Evolutionary conservation across 2,113 vertebrate species (phyloP).

Genomic region (Platycercus adscitus): DNA sequence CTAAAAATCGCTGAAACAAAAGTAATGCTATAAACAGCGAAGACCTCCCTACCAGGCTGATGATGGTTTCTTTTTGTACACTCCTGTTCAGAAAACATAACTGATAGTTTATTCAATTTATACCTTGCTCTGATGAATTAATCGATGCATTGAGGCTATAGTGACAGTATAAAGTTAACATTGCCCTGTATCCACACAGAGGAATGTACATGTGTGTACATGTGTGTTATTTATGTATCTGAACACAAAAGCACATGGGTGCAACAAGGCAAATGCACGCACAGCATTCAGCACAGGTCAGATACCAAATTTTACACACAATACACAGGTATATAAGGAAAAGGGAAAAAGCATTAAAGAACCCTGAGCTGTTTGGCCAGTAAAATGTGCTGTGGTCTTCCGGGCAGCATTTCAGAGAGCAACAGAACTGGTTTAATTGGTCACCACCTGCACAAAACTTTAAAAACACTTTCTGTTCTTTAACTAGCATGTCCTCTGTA

Average conservation of each 20-base stretch:
- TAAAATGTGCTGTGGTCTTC: background rate
- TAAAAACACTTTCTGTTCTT: background rate
- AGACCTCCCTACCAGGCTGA: background rate
- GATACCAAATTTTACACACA: background rate
- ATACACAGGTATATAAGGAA: background rate
- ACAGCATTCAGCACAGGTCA: background rate
- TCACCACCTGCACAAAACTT: background rate
- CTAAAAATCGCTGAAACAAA: background rate
- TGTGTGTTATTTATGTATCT: background rate
- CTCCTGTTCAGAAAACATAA: background rate
- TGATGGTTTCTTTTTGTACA: background rate
- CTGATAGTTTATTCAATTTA: background rate
- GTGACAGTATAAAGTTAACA: background rate
- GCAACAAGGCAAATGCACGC: background rate
- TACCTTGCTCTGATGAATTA: background rate
- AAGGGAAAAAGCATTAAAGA: background rate
- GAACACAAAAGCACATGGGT: background rate
- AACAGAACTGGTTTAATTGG: background rate
- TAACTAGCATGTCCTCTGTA: background rate
- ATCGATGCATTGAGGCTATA: background rate
- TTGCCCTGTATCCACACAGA: background rate
- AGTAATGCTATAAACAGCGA: background rate
- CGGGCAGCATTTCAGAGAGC: background rate
- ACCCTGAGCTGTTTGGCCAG: background rate
- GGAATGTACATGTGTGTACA: background rate